Evolutionary conservation across 2,888 invertebrate species (phyloP).

Genomic region (Ptychoptera contaminata): DNA sequence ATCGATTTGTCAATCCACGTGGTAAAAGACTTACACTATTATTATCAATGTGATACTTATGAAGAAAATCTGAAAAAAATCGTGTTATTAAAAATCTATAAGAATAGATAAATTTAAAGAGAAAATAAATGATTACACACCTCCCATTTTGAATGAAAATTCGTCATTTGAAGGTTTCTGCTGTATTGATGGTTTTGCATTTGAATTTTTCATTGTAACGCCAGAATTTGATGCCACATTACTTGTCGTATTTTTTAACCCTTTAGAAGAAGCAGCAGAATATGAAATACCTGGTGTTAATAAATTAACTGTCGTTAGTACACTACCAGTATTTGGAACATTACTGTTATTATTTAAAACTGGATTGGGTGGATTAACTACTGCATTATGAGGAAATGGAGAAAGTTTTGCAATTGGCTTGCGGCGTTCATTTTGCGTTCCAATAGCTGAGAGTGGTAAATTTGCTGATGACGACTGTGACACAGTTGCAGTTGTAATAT

Average conservation of each 20-base stretch:
- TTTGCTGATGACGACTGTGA: constrained; percentile 21
- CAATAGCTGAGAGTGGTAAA: constrained; percentile 12
- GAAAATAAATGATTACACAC: neutral
- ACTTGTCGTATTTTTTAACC: constrained; percentile 14
- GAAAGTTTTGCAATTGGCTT: constrained; percentile 46
- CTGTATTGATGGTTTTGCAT: constrained; percentile 1
- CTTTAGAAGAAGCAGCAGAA: constrained; percentile 30
- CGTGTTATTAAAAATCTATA: neutral
- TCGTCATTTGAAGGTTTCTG: neutral
- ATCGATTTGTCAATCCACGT: constrained; percentile 80
- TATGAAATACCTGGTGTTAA: constrained; percentile 28
- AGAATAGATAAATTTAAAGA: neutral
- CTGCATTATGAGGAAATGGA: constrained; percentile 30
- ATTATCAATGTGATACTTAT: constrained; percentile 61
- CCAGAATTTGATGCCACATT: constrained; percentile 7
- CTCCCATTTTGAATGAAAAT: constrained; percentile 6
- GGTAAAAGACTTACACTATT: constrained; percentile 67
- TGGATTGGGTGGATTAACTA: neutral
- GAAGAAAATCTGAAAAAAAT: constrained; percentile 42
- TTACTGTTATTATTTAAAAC: constrained; percentile 11
- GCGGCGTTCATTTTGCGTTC: constrained; percentile 12
- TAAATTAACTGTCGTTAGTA: neutral
- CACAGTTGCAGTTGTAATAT: constrained; percentile 15
- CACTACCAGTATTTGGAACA: constrained; percentile 21
- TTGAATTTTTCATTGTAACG: neutral